A percentile compares a stretch with the other conserved stretches of the same genome.
Evolutionary conservation across 2,797 vertebrate species (phyloP).

Genomic region (Caiman crocodilus): DNA sequence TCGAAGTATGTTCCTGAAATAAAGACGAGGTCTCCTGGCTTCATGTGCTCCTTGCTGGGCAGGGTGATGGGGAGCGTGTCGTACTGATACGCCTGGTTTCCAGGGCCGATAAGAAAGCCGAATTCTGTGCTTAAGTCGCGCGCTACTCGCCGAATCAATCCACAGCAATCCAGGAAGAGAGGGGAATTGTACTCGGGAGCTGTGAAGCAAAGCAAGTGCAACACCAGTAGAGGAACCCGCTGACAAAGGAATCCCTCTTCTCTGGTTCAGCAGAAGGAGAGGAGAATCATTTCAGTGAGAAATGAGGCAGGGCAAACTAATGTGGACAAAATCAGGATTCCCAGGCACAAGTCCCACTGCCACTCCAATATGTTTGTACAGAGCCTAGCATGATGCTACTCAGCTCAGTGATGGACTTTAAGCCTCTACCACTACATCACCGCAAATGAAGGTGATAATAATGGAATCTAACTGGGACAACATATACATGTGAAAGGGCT

Average conservation of each 20-base stretch:
- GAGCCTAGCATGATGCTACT: neutral
- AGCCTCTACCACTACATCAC: neutral
- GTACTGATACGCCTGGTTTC: slow-evolving; percentile 43
- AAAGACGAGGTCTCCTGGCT: slow-evolving; percentile 47
- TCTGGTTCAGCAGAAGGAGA: neutral
- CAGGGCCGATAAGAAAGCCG: slow-evolving; percentile 9
- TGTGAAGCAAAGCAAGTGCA: neutral
- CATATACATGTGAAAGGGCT: neutral
- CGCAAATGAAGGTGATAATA: neutral
- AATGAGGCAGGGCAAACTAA: neutral
- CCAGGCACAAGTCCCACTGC: neutral
- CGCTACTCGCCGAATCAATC: slow-evolving; percentile 4
- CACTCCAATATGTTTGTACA: neutral
- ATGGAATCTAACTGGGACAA: neutral
- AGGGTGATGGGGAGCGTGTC: slow-evolving; percentile 28
- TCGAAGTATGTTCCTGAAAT: slow-evolving; percentile 38
- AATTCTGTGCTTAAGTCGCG: slow-evolving; percentile 5
- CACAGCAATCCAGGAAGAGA: slow-evolving; percentile 41
- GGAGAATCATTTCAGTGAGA: neutral
- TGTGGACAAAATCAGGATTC: neutral
- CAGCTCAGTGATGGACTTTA: too few relatives aligned
- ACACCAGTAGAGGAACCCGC: neutral
- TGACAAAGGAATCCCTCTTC: neutral
- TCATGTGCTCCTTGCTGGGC: neutral
- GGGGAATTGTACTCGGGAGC: neutral